These are phyloP conservation scores for Eudasyphora cyanicolor DNA, from an alignment of 2,888 invertebrate species.

Conservation along the genomic window DNA sequence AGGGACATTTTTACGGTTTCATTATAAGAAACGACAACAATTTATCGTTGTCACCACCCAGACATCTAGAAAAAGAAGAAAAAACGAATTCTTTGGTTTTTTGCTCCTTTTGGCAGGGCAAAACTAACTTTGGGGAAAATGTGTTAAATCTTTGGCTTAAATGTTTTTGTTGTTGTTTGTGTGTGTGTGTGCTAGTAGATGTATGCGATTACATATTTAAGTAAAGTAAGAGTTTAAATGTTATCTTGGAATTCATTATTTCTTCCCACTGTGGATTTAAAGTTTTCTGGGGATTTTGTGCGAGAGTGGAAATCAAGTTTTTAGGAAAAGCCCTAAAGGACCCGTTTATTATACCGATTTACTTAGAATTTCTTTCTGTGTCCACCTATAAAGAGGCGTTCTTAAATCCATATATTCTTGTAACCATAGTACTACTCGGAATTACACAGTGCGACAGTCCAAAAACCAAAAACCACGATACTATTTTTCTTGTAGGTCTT, in stretches of 20 bases:
- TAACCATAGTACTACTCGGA: no score
- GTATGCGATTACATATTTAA: neutral
- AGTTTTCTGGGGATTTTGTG: neutral
- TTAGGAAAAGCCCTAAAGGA: no score
- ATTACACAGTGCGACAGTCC: no score
- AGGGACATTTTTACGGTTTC: slow-evolving; percentile 4
- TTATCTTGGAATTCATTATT: neutral
- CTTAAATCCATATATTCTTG: no score
- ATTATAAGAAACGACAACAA: slow-evolving; percentile 34
- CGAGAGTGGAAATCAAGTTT: no score
- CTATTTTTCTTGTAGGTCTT: no score
- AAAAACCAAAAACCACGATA: no score
- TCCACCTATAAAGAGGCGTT: no score
- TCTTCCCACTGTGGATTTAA: neutral
- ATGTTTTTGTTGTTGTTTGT: neutral
- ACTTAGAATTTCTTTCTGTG: no score
- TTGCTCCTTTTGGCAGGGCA: slow-evolving; percentile 1
- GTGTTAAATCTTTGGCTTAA: neutral
- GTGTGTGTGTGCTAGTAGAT: neutral
- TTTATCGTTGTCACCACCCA: slow-evolving; percentile 54
- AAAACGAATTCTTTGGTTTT: slow-evolving; percentile 4
- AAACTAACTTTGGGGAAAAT: slow-evolving; percentile 25
- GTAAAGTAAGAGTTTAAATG: neutral
- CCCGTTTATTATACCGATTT: no score
- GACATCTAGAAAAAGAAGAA: neutral